Conservation (phyloP, 2,113 vertebrate genomes). For the Taurulus bubalis region DNA sequence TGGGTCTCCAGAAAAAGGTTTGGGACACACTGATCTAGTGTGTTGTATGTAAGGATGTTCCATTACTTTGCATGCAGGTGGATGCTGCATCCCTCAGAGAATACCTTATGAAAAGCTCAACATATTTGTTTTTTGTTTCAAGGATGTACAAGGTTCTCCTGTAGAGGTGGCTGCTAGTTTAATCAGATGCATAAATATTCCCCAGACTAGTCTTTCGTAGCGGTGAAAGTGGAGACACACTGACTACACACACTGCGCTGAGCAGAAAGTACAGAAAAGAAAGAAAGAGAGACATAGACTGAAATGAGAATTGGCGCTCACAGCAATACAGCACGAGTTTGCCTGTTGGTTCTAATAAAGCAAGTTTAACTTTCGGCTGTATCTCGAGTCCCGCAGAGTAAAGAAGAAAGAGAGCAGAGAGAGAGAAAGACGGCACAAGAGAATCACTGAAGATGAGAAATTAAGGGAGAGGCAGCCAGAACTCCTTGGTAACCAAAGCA, state of each 20-base stretch:
- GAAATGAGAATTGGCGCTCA: not conserved
- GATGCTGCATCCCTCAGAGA: conserved; percentile 25
- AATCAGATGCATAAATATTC: conserved; percentile 58
- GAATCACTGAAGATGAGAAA: conserved; percentile 31
- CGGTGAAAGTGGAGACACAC: not conserved
- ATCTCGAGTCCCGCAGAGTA: conserved; percentile 21
- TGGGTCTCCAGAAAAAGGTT: too few species aligned
- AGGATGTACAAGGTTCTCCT: not conserved
- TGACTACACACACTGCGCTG: not conserved
- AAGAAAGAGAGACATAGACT: not conserved
- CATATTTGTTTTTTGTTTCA: conserved; percentile 1
- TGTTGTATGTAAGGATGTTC: conserved; percentile 6
- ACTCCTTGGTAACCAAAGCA: conserved; percentile 83
- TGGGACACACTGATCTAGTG: too few species aligned
- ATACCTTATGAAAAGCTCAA: conserved; percentile 11
- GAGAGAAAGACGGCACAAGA: not conserved
- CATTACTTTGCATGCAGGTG: conserved; percentile 29
- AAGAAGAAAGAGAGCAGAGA: conserved; percentile 20
- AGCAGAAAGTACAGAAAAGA: conserved; percentile 4
- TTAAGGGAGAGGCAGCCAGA: conserved; percentile 69
- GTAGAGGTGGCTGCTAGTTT: conserved; percentile 39
- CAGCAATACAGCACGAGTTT: not conserved
- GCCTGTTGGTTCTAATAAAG: conserved; percentile 18
- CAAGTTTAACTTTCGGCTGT: conserved; percentile 44
- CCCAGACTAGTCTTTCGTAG: conserved; percentile 20